Evolutionary conservation across 2,113 vertebrate species (phyloP).

Genomic region (Campylorhamphus procurvoides): DNA sequence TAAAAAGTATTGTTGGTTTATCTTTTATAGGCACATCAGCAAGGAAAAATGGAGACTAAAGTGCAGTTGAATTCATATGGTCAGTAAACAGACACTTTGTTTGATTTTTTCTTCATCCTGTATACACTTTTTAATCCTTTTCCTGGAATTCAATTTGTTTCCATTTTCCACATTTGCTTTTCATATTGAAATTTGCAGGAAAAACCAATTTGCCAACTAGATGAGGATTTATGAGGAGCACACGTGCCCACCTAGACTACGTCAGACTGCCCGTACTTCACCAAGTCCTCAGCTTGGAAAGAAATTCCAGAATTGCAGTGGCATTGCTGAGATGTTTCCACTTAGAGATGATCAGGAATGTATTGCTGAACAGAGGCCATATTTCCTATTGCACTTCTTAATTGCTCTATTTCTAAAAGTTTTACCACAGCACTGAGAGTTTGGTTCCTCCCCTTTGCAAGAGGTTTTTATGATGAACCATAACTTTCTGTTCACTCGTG

Average conservation of each 20-base stretch:
- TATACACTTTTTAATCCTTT: neutral
- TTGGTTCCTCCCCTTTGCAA: neutral
- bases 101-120: neutral
- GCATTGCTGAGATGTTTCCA: neutral
- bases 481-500: conserved; percentile 53
- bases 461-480: conserved; percentile 51
- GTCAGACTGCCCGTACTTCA: neutral
- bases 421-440: neutral
- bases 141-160: neutral
- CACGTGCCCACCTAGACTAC: neutral
- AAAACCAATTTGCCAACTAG: neutral
- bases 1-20: neutral
- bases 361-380: neutral
- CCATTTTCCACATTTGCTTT: neutral
- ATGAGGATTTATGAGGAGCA: neutral
- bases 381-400: conserved; percentile 30
- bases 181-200: neutral
- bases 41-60: neutral
- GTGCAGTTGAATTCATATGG: neutral
- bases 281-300: neutral
- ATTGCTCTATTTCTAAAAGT: conserved; percentile 20
- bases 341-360: neutral
- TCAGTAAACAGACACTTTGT: neutral
- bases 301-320: neutral
- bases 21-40: neutral